Evolutionary conservation across 2,113 vertebrate genomes (phyloP), one percentile per base, ranked within the genome.

Genomic region (Leucosticte australis): DNA sequence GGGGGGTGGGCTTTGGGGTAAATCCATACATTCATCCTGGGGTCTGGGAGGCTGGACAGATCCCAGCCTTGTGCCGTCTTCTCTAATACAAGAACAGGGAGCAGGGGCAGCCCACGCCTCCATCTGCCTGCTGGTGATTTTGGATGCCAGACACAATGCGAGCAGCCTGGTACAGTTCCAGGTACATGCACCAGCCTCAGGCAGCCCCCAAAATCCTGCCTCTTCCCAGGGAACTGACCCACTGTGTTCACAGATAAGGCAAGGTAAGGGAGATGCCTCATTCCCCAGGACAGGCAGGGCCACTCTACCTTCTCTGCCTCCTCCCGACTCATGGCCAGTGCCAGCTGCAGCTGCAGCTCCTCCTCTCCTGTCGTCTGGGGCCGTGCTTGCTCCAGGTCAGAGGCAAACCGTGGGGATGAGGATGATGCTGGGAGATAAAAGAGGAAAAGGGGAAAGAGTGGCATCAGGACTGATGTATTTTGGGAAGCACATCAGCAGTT

Each of bases 281-380:
- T 1, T 0, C 11, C 37, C 22, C 10, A 7, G 37, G 28, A n/a
- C 3, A 8, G 15, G 22, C 26, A 90, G 64, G 55, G 41, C 18
- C 33, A 23, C 47, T 74, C 95, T 98, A 99, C 99, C 99, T 99
- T 99, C 97, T 99, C 99, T 6, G 98, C 99, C 94, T 99, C 99
- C 95, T 99, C 99, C 14, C 98, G 98, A 97, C 99, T 99, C 99
- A 99, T 99, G 83, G 99, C 99, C 97, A 99, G 80, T 1, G 99
- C 99, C 92, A 99, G 98, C 98, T 99, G 99, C 94, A 99, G 97
- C 97, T 99, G 99, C 73, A 99, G 98, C 93, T 99, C 99, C 96
- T 99, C 99, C 94, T 99, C 99, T 26, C 99, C 99, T 0, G 98
- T 99, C 0, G 99, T 99, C 94, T 99, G 98, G 2, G 99, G 99